phyloP scores from a whole-genome alignment of 2,797 vertebrate genomes.

The Coranthus polyacanthus region DNA sequence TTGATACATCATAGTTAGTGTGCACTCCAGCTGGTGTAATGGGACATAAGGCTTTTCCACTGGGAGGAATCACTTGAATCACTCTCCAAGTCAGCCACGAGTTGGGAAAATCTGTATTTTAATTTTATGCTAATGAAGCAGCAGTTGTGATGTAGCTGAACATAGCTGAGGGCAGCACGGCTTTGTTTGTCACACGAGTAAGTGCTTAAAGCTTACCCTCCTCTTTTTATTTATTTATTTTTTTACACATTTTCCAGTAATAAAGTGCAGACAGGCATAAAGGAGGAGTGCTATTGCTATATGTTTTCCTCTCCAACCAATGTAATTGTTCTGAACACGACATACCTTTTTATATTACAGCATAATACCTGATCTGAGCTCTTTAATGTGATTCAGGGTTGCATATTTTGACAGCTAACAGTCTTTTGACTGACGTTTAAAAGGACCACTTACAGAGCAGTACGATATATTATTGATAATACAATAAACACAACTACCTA shows the following conservation, averaged over 20 bases:
- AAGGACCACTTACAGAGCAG: too few species aligned
- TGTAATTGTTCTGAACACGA: too few species aligned
- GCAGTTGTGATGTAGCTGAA: neutral
- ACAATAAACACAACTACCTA: too few species aligned
- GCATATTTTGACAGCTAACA: too few species aligned
- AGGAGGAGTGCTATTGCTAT: neutral
- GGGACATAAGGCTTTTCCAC: neutral
- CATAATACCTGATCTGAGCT: too few species aligned
- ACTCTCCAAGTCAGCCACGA: neutral
- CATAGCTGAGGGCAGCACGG: neutral
- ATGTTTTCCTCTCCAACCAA: neutral
- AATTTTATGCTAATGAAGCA: slow-evolving; percentile 5
- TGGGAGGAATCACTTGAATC: neutral
- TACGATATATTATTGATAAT: too few species aligned
- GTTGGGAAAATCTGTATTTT: neutral
- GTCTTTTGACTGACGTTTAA: too few species aligned
- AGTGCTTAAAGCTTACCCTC: neutral
- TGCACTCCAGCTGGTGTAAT: neutral
- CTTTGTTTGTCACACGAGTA: slow-evolving; percentile 7
- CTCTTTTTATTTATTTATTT: neutral
- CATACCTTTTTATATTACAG: too few species aligned
- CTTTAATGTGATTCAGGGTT: too few species aligned
- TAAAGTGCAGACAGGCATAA: neutral
- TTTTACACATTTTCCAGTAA: neutral
- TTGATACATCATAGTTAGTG: neutral